Conservation (phyloP, 2,888 invertebrate species). For the Plagiodera versicolora region DNA sequence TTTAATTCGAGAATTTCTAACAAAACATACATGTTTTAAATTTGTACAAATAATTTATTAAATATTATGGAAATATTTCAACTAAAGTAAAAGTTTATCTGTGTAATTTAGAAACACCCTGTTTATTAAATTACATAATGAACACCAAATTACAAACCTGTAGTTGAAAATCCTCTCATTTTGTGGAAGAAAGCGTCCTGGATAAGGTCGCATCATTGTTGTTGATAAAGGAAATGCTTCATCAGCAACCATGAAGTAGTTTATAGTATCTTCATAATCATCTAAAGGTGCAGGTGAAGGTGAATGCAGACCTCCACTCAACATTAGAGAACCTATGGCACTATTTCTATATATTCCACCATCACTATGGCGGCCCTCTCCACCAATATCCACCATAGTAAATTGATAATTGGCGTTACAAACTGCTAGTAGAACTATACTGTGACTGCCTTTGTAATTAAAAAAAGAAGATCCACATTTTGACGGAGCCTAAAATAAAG, state of each 20-base stretch:
- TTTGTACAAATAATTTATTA: too few relatives aligned
- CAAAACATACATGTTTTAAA: too few relatives aligned
- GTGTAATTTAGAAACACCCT: too few relatives aligned
- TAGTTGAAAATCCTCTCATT: constrained; percentile 13
- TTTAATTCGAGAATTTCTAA: too few relatives aligned
- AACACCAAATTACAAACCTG: neutral
- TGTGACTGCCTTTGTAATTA: constrained; percentile 44
- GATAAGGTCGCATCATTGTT: constrained; percentile 7
- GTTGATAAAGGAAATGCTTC: constrained; percentile 7
- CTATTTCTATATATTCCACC: constrained; percentile 36
- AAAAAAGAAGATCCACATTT: constrained; percentile 40
- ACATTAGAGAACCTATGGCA: constrained; percentile 17
- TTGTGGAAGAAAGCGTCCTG: constrained; percentile 1
- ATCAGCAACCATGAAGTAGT: constrained; percentile 8
- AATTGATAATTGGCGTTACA: constrained; percentile 43
- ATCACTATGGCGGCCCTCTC: constrained; percentile 42
- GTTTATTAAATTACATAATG: neutral
- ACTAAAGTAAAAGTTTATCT: too few relatives aligned
- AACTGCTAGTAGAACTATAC: constrained; percentile 42
- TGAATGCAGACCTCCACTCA: neutral
- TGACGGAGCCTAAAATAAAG: constrained; percentile 34
- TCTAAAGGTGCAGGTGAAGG: neutral
- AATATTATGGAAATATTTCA: too few relatives aligned
- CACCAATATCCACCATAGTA: constrained; percentile 42
- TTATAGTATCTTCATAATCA: neutral